Percentiles rank a stretch among this genome's conserved stretches.
These are phyloP conservation scores for Tympanoctomys barrerae DNA, from an alignment of 2,797 vertebrate species.

Conservation along the genomic window DNA sequence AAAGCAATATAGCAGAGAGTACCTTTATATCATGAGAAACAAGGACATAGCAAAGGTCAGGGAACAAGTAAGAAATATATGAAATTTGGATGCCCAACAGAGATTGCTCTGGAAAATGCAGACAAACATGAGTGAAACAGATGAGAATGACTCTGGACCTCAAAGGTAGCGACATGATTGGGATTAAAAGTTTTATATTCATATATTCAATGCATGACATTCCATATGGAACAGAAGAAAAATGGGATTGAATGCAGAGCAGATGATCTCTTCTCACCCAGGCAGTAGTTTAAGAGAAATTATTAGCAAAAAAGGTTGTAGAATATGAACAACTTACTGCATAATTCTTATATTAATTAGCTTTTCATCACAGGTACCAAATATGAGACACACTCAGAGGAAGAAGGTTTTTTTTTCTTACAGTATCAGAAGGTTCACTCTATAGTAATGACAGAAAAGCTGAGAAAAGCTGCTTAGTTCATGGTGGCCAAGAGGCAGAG, in stretches of 20 bases:
- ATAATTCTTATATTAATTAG: not conserved
- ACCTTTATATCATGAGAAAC: not conserved
- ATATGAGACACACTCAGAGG: not conserved
- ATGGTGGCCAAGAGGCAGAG: not conserved
- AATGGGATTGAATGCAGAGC: not conserved
- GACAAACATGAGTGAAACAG: no score
- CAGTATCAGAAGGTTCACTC: not conserved
- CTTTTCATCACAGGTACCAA: not conserved
- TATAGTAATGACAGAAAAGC: not conserved
- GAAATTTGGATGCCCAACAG: not conserved
- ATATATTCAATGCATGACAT: not conserved
- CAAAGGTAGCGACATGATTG: not conserved
- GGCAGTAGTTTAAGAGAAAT: not conserved
- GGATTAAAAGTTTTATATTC: not conserved
- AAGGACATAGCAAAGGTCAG: not conserved
- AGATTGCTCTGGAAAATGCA: not conserved
- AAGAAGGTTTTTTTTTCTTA: not conserved
- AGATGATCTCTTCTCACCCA: not conserved
- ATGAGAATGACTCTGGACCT: not conserved
- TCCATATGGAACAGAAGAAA: not conserved
- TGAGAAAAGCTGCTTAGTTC: not conserved
- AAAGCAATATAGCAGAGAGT: not conserved
- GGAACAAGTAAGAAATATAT: not conserved
- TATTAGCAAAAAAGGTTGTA: not conserved
- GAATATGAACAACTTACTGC: not conserved